Evolutionary conservation across 2,797 vertebrate genomes (phyloP).

Genomic region (Clarias fuscus): DNA sequence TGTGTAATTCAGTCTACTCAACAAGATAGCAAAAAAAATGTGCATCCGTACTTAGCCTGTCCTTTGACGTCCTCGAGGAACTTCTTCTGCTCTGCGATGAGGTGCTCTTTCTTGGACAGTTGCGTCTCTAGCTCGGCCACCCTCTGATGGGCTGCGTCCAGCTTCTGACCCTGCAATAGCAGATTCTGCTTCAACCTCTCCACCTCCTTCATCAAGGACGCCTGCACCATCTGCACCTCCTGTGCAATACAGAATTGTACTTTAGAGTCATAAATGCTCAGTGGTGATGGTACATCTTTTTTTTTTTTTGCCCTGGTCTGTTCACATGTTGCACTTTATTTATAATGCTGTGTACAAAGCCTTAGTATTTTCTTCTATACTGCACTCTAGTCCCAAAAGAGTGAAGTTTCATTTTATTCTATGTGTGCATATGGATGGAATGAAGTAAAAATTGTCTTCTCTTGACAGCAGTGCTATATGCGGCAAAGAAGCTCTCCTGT

Average conservation of each 20-base stretch:
- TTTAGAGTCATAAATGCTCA: background rate
- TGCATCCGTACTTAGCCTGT: constrained; percentile 83
- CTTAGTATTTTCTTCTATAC: background rate
- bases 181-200: constrained; percentile 81
- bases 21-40: no score
- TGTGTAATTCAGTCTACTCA: background rate
- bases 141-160: constrained; percentile 89
- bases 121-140: constrained; percentile 88
- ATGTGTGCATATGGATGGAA: background rate
- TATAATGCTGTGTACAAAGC: background rate
- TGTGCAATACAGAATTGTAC: constrained; percentile 52
- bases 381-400: background rate
- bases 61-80: constrained; percentile 94
- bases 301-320: background rate
- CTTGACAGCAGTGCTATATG: background rate
- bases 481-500: background rate
- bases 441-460: constrained; percentile 1
- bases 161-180: constrained; percentile 87
- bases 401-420: background rate
- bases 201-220: constrained; percentile 84
- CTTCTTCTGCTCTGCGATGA: constrained; percentile 93
- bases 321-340: background rate
- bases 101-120: constrained; percentile 92
- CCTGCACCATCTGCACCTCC: constrained; percentile 89
- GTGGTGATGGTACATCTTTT: background rate